phyloP scores from a whole-genome alignment of 1,140 invertebrate genomes.

The Drosophila suzukii region DNA sequence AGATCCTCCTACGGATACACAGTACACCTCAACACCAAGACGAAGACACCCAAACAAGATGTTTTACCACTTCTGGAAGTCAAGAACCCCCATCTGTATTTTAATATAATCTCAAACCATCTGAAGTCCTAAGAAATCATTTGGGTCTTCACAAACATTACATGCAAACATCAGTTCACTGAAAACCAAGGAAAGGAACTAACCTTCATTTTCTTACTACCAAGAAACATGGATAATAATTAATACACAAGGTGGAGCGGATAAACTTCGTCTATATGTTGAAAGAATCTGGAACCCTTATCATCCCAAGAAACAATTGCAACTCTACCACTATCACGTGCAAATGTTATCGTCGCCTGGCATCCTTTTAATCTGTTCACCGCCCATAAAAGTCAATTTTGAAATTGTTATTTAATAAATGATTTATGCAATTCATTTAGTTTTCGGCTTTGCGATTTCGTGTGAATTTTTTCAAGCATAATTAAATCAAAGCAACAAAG shows the following conservation, averaged over 20 bases:
- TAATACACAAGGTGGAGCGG: too few species aligned
- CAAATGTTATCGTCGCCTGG: neutral
- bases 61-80: too few species aligned
- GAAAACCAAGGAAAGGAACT: too few species aligned
- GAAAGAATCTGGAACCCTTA: neutral
- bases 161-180: neutral
- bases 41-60: too few species aligned
- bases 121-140: neutral
- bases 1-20: too few species aligned
- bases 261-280: too few species aligned
- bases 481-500: constrained; percentile 67
- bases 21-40: too few species aligned
- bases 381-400: too few species aligned
- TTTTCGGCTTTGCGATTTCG: constrained; percentile 8
- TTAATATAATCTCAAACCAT: neutral
- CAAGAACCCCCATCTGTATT: too few species aligned
- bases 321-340: neutral
- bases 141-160: too few species aligned
- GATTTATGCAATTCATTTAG: constrained; percentile 65
- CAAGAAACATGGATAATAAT: too few species aligned
- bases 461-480: constrained; percentile 32
- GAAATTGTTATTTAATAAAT: constrained; percentile 52
- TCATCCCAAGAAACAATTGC: neutral
- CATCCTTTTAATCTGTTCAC: neutral
- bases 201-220: too few species aligned